These are phyloP conservation scores for Calliopum simillimum DNA, from an alignment of 2,888 invertebrate genomes.

Conservation along the genomic window DNA sequence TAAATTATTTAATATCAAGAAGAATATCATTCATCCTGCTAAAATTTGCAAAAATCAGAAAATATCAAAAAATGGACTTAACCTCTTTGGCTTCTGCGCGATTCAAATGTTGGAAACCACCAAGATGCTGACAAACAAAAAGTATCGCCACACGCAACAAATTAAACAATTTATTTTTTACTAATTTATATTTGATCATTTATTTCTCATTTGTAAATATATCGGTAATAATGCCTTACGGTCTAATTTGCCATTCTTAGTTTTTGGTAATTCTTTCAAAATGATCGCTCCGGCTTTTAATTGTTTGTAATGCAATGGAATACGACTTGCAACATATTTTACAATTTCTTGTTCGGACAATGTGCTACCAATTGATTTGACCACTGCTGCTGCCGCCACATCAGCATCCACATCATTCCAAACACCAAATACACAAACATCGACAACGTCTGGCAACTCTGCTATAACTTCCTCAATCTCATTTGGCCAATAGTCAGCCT, in stretches of 20 bases:
- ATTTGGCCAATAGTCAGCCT: constrained; percentile 36
- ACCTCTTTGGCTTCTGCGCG: no score
- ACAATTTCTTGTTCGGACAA: constrained; percentile 55
- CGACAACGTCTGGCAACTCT: constrained; percentile 34
- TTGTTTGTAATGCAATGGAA: constrained; percentile 19
- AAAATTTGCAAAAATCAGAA: no score
- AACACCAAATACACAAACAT: constrained; percentile 41
- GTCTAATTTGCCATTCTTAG: constrained; percentile 39
- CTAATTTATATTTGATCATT: background rate
- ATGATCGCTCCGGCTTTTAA: constrained; percentile 37
- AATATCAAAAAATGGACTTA: no score
- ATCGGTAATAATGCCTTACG: constrained; percentile 8
- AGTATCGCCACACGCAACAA: no score
- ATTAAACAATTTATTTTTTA: no score
- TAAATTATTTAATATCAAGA: no score
- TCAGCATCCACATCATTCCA: constrained; percentile 53
- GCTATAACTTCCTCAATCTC: constrained; percentile 37
- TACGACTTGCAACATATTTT: constrained; percentile 44
- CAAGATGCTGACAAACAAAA: no score
- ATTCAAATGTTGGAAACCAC: no score
- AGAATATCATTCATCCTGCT: no score
- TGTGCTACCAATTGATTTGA: constrained; percentile 50
- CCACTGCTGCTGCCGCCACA: constrained; percentile 59
- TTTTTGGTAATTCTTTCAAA: constrained; percentile 33
- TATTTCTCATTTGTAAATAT: background rate